A percentile compares a stretch with the other conserved stretches of the same genome.
phyloP scores from a whole-genome alignment of 2,888 invertebrate species.

The Eupithecia inturbata region DNA sequence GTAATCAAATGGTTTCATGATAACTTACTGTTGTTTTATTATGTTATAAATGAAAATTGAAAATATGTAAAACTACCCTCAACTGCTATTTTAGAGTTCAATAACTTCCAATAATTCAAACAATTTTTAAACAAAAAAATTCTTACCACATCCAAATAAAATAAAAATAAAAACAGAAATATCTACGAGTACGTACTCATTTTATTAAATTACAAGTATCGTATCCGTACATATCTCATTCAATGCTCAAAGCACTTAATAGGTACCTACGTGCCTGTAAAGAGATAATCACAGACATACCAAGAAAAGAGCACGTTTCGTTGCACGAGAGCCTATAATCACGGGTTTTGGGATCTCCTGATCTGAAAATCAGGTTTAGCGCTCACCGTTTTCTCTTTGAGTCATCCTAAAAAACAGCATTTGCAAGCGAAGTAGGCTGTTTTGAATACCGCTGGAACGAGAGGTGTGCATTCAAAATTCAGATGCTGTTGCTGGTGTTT shows the following conservation, averaged over 20 bases:
- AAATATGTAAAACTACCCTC: neutral
- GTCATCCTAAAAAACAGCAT: neutral
- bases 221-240: neutral
- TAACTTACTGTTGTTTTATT: neutral
- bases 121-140: too few relatives aligned
- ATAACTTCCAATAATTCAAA: neutral
- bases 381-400: constrained; percentile 3
- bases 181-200: too few relatives aligned
- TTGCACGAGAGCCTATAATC: constrained; percentile 6
- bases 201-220: neutral
- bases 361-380: constrained; percentile 9
- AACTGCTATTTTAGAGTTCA: neutral
- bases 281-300: neutral
- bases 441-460: neutral
- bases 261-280: neutral
- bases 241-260: neutral
- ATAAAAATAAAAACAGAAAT: too few relatives aligned
- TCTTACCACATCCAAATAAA: too few relatives aligned
- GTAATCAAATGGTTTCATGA: neutral
- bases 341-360: constrained; percentile 8
- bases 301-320: constrained; percentile 7
- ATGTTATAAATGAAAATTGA: neutral
- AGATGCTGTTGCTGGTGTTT: neutral
- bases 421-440: neutral
- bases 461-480: neutral